A percentile compares a stretch with the other conserved stretches of the same genome.
phyloP scores from a whole-genome alignment of 2,113 vertebrate species.

The Phasianus colchicus region DNA sequence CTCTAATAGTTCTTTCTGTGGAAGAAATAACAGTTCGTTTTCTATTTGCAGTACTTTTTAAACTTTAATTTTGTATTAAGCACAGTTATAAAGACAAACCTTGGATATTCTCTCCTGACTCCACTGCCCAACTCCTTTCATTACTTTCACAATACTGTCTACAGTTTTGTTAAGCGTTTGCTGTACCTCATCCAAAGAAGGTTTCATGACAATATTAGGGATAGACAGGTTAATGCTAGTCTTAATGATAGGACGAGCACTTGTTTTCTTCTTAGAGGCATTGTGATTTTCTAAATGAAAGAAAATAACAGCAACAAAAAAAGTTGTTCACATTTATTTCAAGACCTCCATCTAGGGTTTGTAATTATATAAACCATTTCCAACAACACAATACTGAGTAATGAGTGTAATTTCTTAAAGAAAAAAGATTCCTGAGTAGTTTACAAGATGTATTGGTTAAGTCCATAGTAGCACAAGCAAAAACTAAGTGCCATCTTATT shows the following conservation, averaged over 20 bases:
- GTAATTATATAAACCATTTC: neutral
- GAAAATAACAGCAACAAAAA: neutral
- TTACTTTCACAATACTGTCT: constrained; percentile 86
- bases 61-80: neutral
- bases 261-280: constrained; percentile 68
- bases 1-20: constrained; percentile 84
- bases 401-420: neutral
- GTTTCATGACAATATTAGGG: constrained; percentile 86
- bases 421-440: neutral
- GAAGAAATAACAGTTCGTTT: neutral
- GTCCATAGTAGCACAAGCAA: neutral
- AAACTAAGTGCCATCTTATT: neutral
- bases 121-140: constrained; percentile 91
- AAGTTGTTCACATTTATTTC: neutral
- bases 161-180: constrained; percentile 86
- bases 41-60: neutral
- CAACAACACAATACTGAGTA: neutral
- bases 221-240: constrained; percentile 84
- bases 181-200: constrained; percentile 90
- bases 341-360: neutral
- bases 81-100: constrained; percentile 71
- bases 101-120: constrained; percentile 85
- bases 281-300: constrained; percentile 75
- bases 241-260: constrained; percentile 82
- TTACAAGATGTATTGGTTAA: neutral